Conservation (phyloP, 2,888 invertebrate genomes). For the Phyllotreta striolata region DNA sequence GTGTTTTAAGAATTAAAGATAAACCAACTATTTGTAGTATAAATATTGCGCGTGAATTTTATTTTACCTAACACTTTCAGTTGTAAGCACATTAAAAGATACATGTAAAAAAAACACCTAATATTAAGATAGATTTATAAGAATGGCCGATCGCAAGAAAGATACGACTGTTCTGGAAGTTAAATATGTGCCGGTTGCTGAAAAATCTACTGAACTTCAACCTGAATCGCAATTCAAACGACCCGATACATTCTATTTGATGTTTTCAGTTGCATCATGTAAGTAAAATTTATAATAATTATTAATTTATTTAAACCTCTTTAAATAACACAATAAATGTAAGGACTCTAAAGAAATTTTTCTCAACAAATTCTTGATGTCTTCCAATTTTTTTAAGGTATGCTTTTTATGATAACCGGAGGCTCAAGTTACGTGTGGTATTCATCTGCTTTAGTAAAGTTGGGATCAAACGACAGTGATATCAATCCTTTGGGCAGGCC, state of each 20-base stretch:
- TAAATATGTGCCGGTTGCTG: slow-evolving; percentile 7
- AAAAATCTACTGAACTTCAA: neutral
- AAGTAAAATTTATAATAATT: neutral
- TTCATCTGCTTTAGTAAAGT: slow-evolving; percentile 43
- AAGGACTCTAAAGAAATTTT: neutral
- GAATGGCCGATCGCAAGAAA: too few species aligned
- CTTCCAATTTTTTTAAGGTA: slow-evolving; percentile 12
- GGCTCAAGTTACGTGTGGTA: slow-evolving; percentile 37
- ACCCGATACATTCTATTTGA: slow-evolving; percentile 1
- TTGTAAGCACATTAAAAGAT: too few species aligned
- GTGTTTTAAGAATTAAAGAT: too few species aligned
- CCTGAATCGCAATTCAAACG: slow-evolving; percentile 1
- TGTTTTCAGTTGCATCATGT: slow-evolving; percentile 8
- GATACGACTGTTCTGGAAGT: neutral
- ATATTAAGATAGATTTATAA: too few species aligned
- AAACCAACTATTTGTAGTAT: too few species aligned
- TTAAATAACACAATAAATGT: neutral
- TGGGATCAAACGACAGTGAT: slow-evolving; percentile 30
- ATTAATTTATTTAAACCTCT: neutral
- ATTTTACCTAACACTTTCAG: too few species aligned
- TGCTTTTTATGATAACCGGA: slow-evolving; percentile 1
- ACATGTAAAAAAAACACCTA: too few species aligned
- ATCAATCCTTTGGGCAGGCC: slow-evolving; percentile 39
- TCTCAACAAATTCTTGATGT: neutral
- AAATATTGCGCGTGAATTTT: too few species aligned